Conservation (phyloP, 1,140 invertebrate species). For the Myzus persicae region DNA sequence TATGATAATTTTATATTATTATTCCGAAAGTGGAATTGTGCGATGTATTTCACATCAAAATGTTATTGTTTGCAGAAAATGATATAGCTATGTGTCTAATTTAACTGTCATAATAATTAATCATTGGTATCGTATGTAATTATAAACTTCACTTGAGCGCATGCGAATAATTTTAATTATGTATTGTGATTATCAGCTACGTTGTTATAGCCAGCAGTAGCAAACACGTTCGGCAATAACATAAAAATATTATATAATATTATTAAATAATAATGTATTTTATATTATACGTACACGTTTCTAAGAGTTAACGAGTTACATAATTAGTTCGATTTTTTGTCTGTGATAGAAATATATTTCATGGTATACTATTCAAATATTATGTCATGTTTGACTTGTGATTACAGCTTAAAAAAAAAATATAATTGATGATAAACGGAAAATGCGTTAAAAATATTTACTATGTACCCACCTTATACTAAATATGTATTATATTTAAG, state of each 20-base stretch:
- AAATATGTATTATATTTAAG: neutral
- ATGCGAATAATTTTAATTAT: conserved; percentile 38
- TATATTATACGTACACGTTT: neutral
- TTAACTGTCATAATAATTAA: conserved; percentile 31
- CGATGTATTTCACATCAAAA: neutral
- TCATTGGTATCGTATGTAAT: neutral
- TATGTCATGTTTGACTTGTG: neutral
- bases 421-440: neutral
- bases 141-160: neutral
- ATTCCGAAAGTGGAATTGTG: neutral
- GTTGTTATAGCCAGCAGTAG: neutral
- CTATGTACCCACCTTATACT: too few relatives aligned
- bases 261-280: neutral
- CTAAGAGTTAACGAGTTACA: neutral
- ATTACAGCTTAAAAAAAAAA: neutral
- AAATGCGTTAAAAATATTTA: neutral
- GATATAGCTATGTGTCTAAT: neutral
- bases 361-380: too few relatives aligned
- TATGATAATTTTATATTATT: neutral
- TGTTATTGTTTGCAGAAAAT: neutral
- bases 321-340: neutral
- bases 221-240: neutral
- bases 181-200: neutral
- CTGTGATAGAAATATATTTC: neutral
- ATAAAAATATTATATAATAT: neutral